Base-by-base conservation (phyloP, 2,888 invertebrate genomes). In the Emmelina monodactyla region DNA sequence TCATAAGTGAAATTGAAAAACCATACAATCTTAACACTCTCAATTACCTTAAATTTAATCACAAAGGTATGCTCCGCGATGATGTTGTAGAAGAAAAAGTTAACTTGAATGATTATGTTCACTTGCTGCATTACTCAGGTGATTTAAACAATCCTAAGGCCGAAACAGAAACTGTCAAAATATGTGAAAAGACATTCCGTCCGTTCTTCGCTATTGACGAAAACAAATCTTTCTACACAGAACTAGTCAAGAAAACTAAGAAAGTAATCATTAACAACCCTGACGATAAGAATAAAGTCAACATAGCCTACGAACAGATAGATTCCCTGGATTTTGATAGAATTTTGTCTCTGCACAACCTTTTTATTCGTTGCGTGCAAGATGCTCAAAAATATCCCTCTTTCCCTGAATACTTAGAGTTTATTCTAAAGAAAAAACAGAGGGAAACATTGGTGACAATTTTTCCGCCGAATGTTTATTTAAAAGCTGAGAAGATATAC, bases 181-280 rank as follows among this genome's bases (percentile, higher is more conserved):
- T 55, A 25, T 50, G 47, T 33, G 37, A 46, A 31, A 47, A 51
- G 12, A 58, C 57, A 15, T 49, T 44, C 30, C 51, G 54, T 5
- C 56, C 56, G 2, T 51, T 33, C 34, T 57, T 57, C 35, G 33
- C 39, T 9, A 37, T 53, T 12, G 47, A 44, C 19, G 19, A 46
- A 42, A 45, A 46, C 16, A 55, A 43, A 30, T 51, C 53, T 15
- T 58, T 53, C 39, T 58, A 58, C 34, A 43, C 44, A 4, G 46
- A 47, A 38, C 34, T 55, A 25, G 33, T 44, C 1, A 41, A 47
- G 2, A 39, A 22, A 14, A 41, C 43, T 22, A 49, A 31, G n/a
- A 47, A 47, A 41, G 45, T 46, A 31, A 37, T 49, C 4, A 49
- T 53, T 11, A 41, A 19, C 10, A 35, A 48, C 22, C n/a, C n/a